Percentiles rank a stretch among this genome's conserved stretches.
Evolutionary conservation across 2,797 vertebrate species (phyloP).

Genomic region (Apodemus agrarius): DNA sequence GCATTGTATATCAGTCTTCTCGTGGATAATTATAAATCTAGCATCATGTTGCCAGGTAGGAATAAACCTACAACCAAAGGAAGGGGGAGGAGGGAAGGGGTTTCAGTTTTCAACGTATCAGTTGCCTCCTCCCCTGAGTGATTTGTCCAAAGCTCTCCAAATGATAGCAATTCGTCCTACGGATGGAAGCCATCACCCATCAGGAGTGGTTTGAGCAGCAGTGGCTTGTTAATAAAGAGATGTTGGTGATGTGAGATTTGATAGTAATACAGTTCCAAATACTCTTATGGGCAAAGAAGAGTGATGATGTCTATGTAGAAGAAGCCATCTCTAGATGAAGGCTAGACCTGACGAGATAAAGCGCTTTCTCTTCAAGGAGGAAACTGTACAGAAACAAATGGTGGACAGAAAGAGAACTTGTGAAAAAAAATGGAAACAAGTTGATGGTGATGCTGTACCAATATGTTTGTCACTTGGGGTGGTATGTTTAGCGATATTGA

Average conservation of each 20-base stretch:
- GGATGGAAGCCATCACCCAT: not conserved
- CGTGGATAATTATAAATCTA: not conserved
- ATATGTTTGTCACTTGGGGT: not conserved
- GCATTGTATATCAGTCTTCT: not conserved
- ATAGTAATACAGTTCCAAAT: not conserved
- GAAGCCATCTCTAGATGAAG: not conserved
- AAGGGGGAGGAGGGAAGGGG: not conserved
- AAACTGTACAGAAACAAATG: not conserved
- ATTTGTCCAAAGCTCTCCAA: constrained; percentile 65
- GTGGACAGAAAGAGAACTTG: not conserved
- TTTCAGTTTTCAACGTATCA: constrained; percentile 50
- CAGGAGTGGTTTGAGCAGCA: constrained; percentile 21
- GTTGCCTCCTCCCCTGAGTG: constrained; percentile 18
- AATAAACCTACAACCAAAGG: constrained; percentile 44
- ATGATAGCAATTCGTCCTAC: not conserved
- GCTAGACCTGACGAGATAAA: not conserved
- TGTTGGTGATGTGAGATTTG: not conserved
- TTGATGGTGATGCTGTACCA: not conserved
- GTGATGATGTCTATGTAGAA: not conserved
- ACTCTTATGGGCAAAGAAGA: constrained; percentile 11
- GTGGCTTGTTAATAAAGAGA: constrained; percentile 20
- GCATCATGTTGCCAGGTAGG: not conserved
- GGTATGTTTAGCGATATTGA: not conserved
- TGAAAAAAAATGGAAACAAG: not conserved
- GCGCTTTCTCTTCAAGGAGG: not conserved